Evolutionary conservation across 2,797 vertebrate species (phyloP).

Genomic region (Paedocypris micromegethes): DNA sequence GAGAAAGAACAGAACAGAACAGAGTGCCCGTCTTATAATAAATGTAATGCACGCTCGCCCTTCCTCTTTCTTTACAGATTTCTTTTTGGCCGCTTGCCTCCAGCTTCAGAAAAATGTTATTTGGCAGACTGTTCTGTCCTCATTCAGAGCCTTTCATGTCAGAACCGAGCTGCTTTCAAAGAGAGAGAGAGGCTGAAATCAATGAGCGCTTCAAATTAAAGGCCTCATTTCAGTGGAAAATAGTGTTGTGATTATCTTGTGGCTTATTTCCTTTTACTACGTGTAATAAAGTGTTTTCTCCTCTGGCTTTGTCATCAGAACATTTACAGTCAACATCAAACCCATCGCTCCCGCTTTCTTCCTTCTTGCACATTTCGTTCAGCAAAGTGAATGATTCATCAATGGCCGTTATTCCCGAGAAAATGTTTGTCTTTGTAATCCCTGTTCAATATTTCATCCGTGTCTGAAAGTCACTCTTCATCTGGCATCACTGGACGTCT

Average conservation of each 20-base stretch:
- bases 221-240: slow-evolving; percentile 34
- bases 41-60: slow-evolving; percentile 50
- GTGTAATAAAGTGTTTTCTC: slow-evolving; percentile 5
- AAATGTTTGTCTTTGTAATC: background rate
- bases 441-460: background rate
- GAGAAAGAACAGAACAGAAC: slow-evolving; percentile 19
- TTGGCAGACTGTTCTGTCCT: slow-evolving; percentile 50
- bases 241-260: slow-evolving; percentile 26
- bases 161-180: slow-evolving; percentile 24
- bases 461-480: slow-evolving; percentile 1
- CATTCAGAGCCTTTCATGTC: slow-evolving; percentile 53
- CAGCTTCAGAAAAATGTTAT: slow-evolving; percentile 49
- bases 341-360: background rate
- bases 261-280: slow-evolving; percentile 7
- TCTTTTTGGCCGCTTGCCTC: slow-evolving; percentile 50
- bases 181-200: slow-evolving; percentile 23
- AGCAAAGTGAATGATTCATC: background rate
- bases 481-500: background rate
- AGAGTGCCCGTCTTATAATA: slow-evolving; percentile 44
- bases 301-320: slow-evolving; percentile 6
- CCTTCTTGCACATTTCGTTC: background rate
- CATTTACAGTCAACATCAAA: slow-evolving; percentile 2
- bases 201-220: slow-evolving; percentile 14
- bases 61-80: slow-evolving; percentile 49
- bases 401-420: slow-evolving; percentile 13